Evolutionary conservation across 2,113 vertebrate genomes (phyloP).

Genomic region (Glaucidium brasilianum): DNA sequence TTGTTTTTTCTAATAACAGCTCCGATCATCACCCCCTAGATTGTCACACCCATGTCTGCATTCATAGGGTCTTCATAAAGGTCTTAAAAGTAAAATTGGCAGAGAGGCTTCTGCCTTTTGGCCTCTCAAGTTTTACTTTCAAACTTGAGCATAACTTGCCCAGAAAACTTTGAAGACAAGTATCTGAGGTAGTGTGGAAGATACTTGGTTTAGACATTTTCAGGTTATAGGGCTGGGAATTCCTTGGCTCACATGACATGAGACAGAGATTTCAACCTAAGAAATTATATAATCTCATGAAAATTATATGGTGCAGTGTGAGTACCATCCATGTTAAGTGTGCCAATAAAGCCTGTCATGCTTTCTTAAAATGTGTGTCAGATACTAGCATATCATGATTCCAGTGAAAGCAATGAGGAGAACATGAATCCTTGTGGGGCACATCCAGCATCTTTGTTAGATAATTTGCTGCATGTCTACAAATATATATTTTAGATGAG

Average conservation of each 20-base stretch:
- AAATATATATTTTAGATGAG: neutral
- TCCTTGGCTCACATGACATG: neutral
- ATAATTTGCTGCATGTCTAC: neutral
- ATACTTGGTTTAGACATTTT: neutral
- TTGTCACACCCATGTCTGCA: neutral
- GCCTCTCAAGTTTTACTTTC: neutral
- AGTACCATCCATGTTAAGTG: neutral
- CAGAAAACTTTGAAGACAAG: neutral
- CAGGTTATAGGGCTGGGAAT: neutral
- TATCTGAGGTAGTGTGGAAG: neutral
- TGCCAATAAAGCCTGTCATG: neutral
- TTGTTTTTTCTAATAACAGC: neutral
- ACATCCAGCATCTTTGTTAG: neutral
- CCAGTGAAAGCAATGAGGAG: neutral
- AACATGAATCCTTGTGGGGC: neutral
- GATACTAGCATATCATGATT: accelerated
- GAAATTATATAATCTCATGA: neutral
- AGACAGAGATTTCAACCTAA: neutral
- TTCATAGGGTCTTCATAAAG: neutral
- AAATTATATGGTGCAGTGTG: neutral
- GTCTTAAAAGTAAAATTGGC: neutral
- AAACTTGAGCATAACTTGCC: neutral
- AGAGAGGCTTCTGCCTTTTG: neutral
- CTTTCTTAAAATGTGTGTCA: neutral
- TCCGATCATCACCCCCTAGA: neutral